Evolutionary conservation across 2,113 vertebrate species (phyloP), one percentile per base, ranked within the genome.

Genomic region (Desmodus rotundus): DNA sequence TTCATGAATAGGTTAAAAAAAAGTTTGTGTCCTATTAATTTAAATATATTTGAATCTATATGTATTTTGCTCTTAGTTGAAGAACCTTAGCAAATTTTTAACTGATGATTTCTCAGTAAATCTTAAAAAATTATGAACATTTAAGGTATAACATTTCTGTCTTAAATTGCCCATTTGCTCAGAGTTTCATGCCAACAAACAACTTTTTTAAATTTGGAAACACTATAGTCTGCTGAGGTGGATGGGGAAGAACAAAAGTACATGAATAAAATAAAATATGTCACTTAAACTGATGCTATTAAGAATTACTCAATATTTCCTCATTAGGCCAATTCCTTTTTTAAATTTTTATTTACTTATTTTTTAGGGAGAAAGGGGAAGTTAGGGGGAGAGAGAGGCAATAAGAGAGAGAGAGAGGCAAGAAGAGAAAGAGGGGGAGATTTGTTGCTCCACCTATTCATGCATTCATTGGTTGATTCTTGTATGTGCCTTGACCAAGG

Each of bases 81-180:
- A 93, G 31, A 86, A 58, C 11, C 19, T 78, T 72, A 43, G 11
- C 91, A 92, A 76, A 76, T 43, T 76, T 54, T 94, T 85, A 54
- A 58, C 43, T 87, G 81, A 67, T 88, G 87, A 73, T 84, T 95
- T 92, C 36, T 80, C 13, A 84, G 47, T 54, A 80, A 91, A 38
- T 24, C 33, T 96, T 87, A 11, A 50, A 72, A 76, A 90, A 45
- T 74, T 94, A 70, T 36, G 15, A 83, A 68, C 19, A 90, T n/a
- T 52, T 84, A 56, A 82, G 19, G 22, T 89, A 28, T 4, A 82
- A 28, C 7, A 43, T 88, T 83, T 80, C 15, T 89, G 6, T 86
- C 26, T 78, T n/a, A 93, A n/a, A 68, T 78, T 96, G 17, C 19
- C n/a, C 38, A 86, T 91, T 85, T 89, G 17, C 47, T 93, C 50